These are phyloP conservation scores for Falco columbarius DNA, from an alignment of 2,797 vertebrate species.

Conservation along the genomic window DNA sequence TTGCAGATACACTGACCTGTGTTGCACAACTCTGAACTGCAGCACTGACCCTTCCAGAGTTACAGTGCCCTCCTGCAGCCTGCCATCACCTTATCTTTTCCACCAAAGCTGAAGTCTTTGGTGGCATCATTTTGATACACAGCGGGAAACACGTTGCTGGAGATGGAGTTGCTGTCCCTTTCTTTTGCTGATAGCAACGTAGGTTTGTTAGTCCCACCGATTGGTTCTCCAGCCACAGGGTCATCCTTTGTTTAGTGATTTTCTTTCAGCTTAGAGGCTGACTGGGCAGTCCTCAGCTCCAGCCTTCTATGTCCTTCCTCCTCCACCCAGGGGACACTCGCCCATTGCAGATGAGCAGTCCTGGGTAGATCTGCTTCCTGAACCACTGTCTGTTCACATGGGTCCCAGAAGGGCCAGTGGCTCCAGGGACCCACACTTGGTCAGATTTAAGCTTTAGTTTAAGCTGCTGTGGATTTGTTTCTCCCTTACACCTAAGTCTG, in stretches of 20 bases:
- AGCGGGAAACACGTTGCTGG: neutral
- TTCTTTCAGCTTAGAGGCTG: neutral
- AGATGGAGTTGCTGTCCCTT: neutral
- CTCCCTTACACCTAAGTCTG: neutral
- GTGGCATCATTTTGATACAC: neutral
- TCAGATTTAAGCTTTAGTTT: neutral
- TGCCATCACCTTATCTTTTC: neutral
- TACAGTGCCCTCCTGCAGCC: neutral
- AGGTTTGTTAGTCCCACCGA: neutral
- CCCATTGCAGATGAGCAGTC: neutral
- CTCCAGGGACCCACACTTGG: neutral
- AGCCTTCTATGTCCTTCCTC: neutral
- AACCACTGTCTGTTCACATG: neutral
- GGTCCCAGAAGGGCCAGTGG: neutral
- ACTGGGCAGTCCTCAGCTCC: neutral
- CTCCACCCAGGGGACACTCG: neutral
- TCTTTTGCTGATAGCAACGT: neutral
- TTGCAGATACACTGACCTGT: neutral
- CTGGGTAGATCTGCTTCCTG: neutral
- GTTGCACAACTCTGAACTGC: neutral
- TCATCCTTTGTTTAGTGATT: neutral
- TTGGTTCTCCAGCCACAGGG: neutral
- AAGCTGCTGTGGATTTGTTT: neutral
- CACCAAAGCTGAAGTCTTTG: neutral
- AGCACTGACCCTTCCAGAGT: neutral